These are phyloP conservation scores for Panagrolaimus sp. DNA, from an alignment of 1,140 invertebrate species.

Conservation along the genomic window DNA sequence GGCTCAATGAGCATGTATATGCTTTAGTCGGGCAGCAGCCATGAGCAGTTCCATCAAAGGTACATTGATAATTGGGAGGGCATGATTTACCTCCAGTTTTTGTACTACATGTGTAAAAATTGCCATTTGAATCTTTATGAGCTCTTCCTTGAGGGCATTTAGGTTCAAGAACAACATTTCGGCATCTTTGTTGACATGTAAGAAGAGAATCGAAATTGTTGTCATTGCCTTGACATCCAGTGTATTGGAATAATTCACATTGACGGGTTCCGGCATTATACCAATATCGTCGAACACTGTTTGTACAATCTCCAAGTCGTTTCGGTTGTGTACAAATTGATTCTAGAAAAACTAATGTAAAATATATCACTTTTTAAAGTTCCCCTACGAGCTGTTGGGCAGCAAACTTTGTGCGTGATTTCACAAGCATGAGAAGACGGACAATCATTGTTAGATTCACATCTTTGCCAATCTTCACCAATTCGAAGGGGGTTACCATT, in stretches of 20 bases:
- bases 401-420: conserved; percentile 53
- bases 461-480: conserved; percentile 58
- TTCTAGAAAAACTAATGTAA: conserved; percentile 32
- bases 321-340: conserved; percentile 58
- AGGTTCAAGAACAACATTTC: conserved; percentile 54
- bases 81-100: conserved; percentile 39
- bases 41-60: conserved; percentile 36
- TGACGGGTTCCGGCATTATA: conserved; percentile 52
- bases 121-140: conserved; percentile 48
- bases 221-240: conserved; percentile 57
- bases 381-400: conserved; percentile 52
- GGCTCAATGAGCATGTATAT: conserved; percentile 55
- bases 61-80: conserved; percentile 43
- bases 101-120: conserved; percentile 47
- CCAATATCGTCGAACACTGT: conserved; percentile 54
- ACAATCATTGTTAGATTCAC: conserved; percentile 47
- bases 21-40: conserved; percentile 50
- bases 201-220: conserved; percentile 54
- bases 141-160: conserved; percentile 54
- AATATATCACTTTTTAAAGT: neutral
- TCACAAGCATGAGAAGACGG: conserved; percentile 51
- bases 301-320: conserved; percentile 54
- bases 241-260: conserved; percentile 57
- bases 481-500: conserved; percentile 57
- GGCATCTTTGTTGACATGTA: conserved; percentile 52